Percentiles rank a stretch among this genome's conserved stretches.
Evolutionary conservation across 2,888 invertebrate species (phyloP).

Genomic region (Nephrotoma flavescens): DNA sequence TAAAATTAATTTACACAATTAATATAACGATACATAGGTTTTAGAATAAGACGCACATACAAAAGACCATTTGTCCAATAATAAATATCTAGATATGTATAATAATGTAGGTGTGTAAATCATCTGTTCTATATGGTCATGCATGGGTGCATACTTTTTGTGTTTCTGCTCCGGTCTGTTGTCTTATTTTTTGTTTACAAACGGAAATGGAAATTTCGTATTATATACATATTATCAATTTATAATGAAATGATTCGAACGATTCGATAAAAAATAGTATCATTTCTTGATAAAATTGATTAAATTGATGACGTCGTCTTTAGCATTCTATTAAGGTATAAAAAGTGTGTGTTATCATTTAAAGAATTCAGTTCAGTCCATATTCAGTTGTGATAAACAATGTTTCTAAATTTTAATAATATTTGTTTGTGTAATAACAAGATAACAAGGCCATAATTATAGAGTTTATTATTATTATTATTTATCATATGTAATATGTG

Average conservation of each 20-base stretch:
- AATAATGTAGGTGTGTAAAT: neutral
- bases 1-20: neutral
- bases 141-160: neutral
- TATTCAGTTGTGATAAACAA: neutral
- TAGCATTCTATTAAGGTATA: neutral
- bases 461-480: too few species aligned
- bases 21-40: neutral
- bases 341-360: neutral
- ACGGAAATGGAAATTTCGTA: neutral
- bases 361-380: neutral
- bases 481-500: neutral
- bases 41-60: neutral
- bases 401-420: neutral
- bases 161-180: neutral
- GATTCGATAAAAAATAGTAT: neutral
- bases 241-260: neutral
- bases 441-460: neutral
- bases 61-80: neutral
- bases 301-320: neutral
- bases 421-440: neutral
- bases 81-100: neutral
- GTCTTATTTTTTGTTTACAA: neutral
- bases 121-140: neutral
- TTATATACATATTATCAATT: neutral
- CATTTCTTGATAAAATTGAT: neutral